phyloP scores from a whole-genome alignment of 2,888 invertebrate genomes.

The Sesia apiformis region DNA sequence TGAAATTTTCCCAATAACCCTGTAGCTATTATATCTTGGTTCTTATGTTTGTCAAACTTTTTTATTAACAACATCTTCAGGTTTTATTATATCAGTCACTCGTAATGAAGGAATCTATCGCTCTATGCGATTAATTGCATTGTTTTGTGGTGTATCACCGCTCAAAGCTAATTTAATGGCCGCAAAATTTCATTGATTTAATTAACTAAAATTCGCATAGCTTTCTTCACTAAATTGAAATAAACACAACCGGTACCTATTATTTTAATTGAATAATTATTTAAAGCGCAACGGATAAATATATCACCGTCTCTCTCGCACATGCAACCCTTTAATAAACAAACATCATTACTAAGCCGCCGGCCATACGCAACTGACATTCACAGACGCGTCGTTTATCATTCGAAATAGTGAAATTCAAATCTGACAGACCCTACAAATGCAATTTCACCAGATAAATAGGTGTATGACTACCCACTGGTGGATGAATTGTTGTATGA shows the following conservation, averaged over 20 bases:
- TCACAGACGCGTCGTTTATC: slow-evolving; percentile 17
- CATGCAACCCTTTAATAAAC: slow-evolving; percentile 21
- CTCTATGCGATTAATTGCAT: no score
- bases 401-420: slow-evolving; percentile 3
- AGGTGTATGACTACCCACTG: not conserved
- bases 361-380: slow-evolving; percentile 14
- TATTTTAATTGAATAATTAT: not conserved
- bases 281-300: not conserved
- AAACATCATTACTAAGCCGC: slow-evolving; percentile 23
- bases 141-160: no score
- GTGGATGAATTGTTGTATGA: no score
- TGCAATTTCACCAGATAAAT: not conserved
- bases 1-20: no score
- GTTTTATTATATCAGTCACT: no score
- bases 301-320: slow-evolving; percentile 5
- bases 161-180: no score
- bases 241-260: not conserved
- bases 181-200: no score
- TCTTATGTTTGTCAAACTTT: no score
- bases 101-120: no score
- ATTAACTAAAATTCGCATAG: no score
- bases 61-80: no score
- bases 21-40: no score
- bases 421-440: not conserved
- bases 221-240: not conserved